Evolutionary conservation across 2,888 invertebrate genomes (phyloP).

Genomic region (Thymelicus lineola): DNA sequence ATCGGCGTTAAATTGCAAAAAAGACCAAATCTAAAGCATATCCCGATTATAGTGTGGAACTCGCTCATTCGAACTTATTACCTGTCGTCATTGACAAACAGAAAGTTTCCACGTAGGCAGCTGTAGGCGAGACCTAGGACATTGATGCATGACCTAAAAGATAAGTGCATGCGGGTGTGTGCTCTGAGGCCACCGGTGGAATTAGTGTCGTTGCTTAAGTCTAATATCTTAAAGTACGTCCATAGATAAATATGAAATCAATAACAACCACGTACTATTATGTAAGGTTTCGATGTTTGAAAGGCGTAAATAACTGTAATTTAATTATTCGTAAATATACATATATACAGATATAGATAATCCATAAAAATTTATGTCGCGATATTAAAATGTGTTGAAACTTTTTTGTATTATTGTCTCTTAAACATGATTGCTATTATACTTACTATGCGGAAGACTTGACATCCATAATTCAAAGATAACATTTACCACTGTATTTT

Average conservation of each 20-base stretch:
- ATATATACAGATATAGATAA: too few relatives aligned
- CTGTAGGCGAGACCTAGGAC: slow-evolving; percentile 43
- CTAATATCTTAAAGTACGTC: too few relatives aligned
- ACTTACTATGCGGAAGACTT: too few relatives aligned
- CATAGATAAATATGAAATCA: not conserved
- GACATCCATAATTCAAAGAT: too few relatives aligned
- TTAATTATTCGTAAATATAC: too few relatives aligned
- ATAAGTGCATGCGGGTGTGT: slow-evolving; percentile 44
- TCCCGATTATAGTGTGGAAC: slow-evolving; percentile 10
- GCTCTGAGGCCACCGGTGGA: slow-evolving; percentile 40
- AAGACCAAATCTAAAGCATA: not conserved
- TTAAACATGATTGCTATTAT: too few relatives aligned
- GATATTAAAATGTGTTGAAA: too few relatives aligned
- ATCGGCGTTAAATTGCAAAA: too few relatives aligned
- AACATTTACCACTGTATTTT: not conserved
- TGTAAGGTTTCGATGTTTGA: too few relatives aligned
- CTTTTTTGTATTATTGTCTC: too few relatives aligned
- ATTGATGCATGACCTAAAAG: slow-evolving; percentile 42
- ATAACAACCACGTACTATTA: not conserved
- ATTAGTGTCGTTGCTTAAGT: not conserved
- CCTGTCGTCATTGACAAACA: slow-evolving; percentile 45
- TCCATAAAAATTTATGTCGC: too few relatives aligned
- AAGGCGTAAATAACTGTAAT: too few relatives aligned
- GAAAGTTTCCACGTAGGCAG: slow-evolving; percentile 43
- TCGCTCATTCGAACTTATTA: slow-evolving; percentile 4